These are phyloP conservation scores for Palythoa heliodiscus DNA, from an alignment of 92 coral and sea anemone species.

Conservation along the genomic window DNA sequence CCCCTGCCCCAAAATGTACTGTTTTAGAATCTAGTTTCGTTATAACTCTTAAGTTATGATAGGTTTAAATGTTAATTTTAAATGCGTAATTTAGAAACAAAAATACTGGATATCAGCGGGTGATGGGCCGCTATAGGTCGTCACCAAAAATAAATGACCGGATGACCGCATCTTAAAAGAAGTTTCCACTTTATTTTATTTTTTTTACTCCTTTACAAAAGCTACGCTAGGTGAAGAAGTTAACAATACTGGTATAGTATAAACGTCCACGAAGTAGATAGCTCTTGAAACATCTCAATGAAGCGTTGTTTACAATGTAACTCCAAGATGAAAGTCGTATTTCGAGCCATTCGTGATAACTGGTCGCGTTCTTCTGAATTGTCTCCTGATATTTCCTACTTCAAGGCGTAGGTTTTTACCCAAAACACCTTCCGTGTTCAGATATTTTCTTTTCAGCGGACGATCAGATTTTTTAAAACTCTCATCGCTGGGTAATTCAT, in stretches of 20 bases:
- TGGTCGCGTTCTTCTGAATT: conserved; percentile 61
- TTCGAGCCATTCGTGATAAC: conserved; percentile 60
- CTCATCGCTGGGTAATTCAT: not conserved
- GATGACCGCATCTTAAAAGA: no score
- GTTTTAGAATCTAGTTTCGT: no score
- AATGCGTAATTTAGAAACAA: no score
- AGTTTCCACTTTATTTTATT: no score
- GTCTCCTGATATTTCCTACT: conserved; percentile 68
- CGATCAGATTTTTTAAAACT: conserved; percentile 36
- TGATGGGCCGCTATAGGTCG: no score
- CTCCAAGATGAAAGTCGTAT: conserved; percentile 82
- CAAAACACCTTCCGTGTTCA: not conserved
- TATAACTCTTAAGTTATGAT: no score
- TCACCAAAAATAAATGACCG: no score
- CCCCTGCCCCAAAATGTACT: no score
- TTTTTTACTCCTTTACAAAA: no score
- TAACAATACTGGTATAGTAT: not conserved
- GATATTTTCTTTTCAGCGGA: conserved; percentile 3
- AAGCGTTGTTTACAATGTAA: conserved; percentile 45
- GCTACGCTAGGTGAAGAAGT: not conserved
- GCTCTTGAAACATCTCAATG: not conserved
- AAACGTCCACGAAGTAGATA: not conserved
- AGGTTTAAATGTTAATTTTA: no score
- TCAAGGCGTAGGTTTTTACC: conserved; percentile 19
- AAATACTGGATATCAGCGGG: no score